Base-by-base conservation (phyloP, 2,797 vertebrate genomes). In the Cyclopterus lumpus region DNA sequence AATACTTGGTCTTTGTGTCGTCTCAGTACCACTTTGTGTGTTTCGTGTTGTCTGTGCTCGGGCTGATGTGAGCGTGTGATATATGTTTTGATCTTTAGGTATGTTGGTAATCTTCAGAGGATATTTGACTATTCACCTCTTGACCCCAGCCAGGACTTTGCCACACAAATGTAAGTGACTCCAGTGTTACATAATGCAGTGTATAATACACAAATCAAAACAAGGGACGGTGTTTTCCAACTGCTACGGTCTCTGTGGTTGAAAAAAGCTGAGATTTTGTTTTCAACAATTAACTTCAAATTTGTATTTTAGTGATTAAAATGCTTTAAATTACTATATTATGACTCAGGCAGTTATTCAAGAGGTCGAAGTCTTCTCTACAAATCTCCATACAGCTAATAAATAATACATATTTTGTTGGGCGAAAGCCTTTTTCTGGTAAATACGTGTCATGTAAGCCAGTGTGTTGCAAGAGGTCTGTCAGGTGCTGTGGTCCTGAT, bases 121-220 rank as follows among this genome's bases (percentile, higher is more conserved):
- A 99, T 99, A 96, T 99, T 95, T 92, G 98, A 99, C 93, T 98
- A 97, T 83, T 99, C 98, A 16, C 98, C 98, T 10, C 96, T 99
- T 60, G 97, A 99, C 92, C 98, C 98, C 81, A 97, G 96, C 0
- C 97, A 97, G 88, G 98, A 99, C 91, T 99, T 99, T 82, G 96
- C 95, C 85, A 99, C 98, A 67, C 98, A 99, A 89, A 99, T 99
- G 98, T 99, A 95, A 96, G 97, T 89, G 78, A 87, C 42, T 60
- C 49, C 40, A 14, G 22, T 34, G 63, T 87, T 79, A 63, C 60
- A 22, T 78, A 70, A 87, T 26, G 42, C 60, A 59, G 54, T 46
- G 54, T 28, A 40, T 2, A 75, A 54, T 2, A 24, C 48, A 59
- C 32, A 67, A 51, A 65, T 73, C 67, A 67, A 58, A 65, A 73